Percentiles rank a stretch among this genome's conserved stretches.
Conservation (phyloP, 2,888 invertebrate genomes). For the Siphonodentalium dalli region DNA sequence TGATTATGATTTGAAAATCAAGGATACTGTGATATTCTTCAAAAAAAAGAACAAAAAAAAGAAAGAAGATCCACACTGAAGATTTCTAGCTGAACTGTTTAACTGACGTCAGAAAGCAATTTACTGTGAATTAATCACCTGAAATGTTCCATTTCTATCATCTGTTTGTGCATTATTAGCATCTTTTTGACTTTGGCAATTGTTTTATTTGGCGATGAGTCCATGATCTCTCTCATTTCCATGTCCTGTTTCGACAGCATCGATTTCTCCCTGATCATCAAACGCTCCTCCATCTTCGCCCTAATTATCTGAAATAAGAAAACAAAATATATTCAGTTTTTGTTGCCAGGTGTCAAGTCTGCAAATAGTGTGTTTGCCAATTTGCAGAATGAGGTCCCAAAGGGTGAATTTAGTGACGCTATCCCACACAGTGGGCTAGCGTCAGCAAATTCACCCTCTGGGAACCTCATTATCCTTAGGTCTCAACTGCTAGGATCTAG, state of each 20-base stretch:
- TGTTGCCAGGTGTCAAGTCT: too few species aligned
- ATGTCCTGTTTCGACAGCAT: slow-evolving; percentile 45
- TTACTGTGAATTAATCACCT: slow-evolving; percentile 37
- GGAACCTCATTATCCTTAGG: too few species aligned
- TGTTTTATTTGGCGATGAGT: slow-evolving; percentile 37
- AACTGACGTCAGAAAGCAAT: not conserved
- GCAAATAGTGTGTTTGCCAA: too few species aligned
- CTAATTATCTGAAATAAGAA: slow-evolving; percentile 41
- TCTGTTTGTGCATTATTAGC: slow-evolving; percentile 54
- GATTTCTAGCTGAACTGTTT: not conserved
- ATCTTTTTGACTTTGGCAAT: slow-evolving; percentile 51
- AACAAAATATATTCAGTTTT: not conserved
- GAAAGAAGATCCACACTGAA: not conserved
- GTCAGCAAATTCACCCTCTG: too few species aligned
- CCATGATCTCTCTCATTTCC: slow-evolving; percentile 37
- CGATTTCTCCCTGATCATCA: slow-evolving; percentile 47
- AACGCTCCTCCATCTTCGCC: slow-evolving; percentile 41
- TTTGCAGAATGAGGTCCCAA: too few species aligned
- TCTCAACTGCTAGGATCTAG: too few species aligned
- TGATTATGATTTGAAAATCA: too few species aligned
- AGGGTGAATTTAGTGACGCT: too few species aligned
- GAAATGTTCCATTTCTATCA: slow-evolving; percentile 58
- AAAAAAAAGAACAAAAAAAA: not conserved
- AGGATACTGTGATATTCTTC: not conserved
- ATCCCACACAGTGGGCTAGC: too few species aligned